A percentile compares a stretch with the other conserved stretches of the same genome.
These are phyloP conservation scores for Mus caroli DNA, from an alignment of 2,797 vertebrate genomes.

Conservation along the genomic window DNA sequence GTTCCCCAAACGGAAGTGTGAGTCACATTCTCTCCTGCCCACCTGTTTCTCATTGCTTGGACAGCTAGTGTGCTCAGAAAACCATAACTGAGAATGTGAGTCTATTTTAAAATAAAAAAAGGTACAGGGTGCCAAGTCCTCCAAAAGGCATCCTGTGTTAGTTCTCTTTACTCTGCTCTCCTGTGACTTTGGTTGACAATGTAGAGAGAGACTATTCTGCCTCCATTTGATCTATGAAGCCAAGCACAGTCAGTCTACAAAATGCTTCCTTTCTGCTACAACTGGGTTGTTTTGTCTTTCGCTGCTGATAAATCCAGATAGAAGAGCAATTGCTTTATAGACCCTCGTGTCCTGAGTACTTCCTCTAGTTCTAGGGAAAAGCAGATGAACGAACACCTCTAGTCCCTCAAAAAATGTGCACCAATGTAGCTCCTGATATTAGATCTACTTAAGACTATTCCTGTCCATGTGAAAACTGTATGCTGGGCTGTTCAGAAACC, in stretches of 20 bases:
- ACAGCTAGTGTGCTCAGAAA: background rate
- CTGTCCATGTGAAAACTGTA: background rate
- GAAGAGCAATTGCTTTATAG: background rate
- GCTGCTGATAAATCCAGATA: background rate
- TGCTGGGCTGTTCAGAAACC: background rate
- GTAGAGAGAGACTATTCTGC: slow-evolving; percentile 33
- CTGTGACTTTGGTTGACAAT: slow-evolving; percentile 2
- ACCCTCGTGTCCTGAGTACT: background rate
- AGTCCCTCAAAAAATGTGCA: background rate
- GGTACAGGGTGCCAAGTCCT: background rate
- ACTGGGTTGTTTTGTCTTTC: background rate
- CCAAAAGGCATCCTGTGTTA: background rate
- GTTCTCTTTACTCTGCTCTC: background rate
- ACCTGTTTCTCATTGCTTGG: background rate
- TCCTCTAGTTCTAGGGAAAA: slow-evolving; percentile 47
- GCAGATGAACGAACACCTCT: background rate
- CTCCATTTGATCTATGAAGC: slow-evolving; percentile 5
- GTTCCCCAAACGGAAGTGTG: slow-evolving; percentile 30
- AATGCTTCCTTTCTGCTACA: background rate
- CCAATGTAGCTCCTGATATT: background rate
- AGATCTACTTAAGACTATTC: background rate
- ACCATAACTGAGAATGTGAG: slow-evolving; percentile 2
- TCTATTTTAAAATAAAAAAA: background rate
- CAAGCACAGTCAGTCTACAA: background rate
- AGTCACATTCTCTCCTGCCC: background rate